Conservation (phyloP, 2,113 vertebrate genomes). For the Noctilio leporinus region DNA sequence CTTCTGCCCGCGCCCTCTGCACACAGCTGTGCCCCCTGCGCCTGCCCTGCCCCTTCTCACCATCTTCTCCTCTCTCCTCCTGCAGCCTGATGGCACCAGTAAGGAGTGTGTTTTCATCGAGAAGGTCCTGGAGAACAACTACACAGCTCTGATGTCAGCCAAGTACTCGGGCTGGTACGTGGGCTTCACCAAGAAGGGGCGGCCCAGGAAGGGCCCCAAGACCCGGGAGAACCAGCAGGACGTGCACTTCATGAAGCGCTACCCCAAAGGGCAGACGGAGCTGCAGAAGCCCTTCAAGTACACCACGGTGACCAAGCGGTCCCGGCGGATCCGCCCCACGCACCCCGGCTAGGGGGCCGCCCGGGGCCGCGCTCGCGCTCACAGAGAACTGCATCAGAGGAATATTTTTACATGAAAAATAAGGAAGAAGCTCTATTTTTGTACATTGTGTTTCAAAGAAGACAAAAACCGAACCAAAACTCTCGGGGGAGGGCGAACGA, state of each 20-base stretch:
- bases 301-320: slow-evolving; percentile 89
- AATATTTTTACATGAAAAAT: slow-evolving; percentile 89
- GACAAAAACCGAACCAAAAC: slow-evolving; percentile 81
- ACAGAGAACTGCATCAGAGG: slow-evolving; percentile 82
- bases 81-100: slow-evolving; percentile 84
- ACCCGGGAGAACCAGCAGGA: slow-evolving; percentile 90
- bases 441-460: slow-evolving; percentile 85
- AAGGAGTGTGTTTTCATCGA: slow-evolving; percentile 90
- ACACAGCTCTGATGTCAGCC: slow-evolving; percentile 89
- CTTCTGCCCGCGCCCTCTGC: not conserved
- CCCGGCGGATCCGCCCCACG: slow-evolving; percentile 84
- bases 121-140: slow-evolving; percentile 90
- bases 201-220: slow-evolving; percentile 86
- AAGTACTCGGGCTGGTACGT: slow-evolving; percentile 89
- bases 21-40: accelerated
- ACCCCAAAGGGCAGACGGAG: slow-evolving; percentile 86
- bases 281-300: slow-evolving; percentile 89
- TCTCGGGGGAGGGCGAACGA: slow-evolving; percentile 76
- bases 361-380: slow-evolving; percentile 69
- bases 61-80: not conserved
- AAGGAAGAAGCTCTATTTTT: slow-evolving; percentile 90
- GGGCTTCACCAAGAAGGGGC: slow-evolving; percentile 90
- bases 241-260: slow-evolving; percentile 91
- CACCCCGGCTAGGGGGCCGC: slow-evolving; percentile 78
- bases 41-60: not conserved